Conservation (phyloP, 2,113 vertebrate genomes). For the Eolophus roseicapilla region DNA sequence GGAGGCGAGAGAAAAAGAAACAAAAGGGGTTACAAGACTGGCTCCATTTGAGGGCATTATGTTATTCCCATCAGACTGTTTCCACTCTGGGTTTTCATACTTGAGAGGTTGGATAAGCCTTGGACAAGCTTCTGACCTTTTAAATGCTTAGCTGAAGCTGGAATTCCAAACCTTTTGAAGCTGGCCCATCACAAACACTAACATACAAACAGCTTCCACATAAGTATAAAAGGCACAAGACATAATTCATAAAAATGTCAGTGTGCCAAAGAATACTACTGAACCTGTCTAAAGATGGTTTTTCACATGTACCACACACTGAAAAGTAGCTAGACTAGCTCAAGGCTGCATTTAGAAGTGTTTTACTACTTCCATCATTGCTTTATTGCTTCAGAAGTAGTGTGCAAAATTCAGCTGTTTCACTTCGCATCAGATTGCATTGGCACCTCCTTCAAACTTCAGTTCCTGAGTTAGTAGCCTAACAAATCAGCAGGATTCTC, state of each 20-base stretch:
- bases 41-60: neutral
- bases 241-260: neutral
- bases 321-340: neutral
- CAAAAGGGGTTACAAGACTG: neutral
- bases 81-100: slow-evolving; percentile 31
- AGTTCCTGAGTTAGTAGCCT: neutral
- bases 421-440: neutral
- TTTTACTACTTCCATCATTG: neutral
- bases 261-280: slow-evolving; percentile 12
- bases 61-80: slow-evolving; percentile 46
- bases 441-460: neutral
- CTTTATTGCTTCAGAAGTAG: neutral
- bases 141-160: slow-evolving; percentile 22
- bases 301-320: neutral
- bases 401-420: neutral
- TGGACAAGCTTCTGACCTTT: slow-evolving; percentile 45
- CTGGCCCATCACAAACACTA: slow-evolving; percentile 2
- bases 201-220: slow-evolving; percentile 43
- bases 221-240: slow-evolving; percentile 37
- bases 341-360: neutral
- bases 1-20: neutral
- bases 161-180: slow-evolving; percentile 43
- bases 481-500: neutral
- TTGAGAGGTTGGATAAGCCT: slow-evolving; percentile 31
- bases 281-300: neutral